Evolutionary conservation across 2,797 vertebrate genomes (phyloP).

Genomic region (Argyrosomus regius): DNA sequence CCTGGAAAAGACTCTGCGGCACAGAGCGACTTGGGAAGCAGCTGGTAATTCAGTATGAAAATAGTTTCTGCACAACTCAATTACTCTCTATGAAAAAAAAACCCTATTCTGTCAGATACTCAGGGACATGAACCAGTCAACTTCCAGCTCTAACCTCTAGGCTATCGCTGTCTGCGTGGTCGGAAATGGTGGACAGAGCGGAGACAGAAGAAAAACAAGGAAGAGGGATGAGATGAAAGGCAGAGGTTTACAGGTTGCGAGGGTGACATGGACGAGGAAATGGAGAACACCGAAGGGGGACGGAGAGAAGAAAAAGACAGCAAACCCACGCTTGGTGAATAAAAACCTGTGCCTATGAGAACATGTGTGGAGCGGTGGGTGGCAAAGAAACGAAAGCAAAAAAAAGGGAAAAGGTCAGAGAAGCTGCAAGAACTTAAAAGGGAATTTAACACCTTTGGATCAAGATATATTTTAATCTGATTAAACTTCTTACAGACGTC

Average conservation of each 20-base stretch:
- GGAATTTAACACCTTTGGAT: conserved; percentile 48
- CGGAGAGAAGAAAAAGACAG: neutral
- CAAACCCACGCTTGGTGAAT: neutral
- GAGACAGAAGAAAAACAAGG: conserved; percentile 29
- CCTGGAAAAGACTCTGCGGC: neutral
- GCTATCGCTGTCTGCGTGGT: conserved; percentile 5
- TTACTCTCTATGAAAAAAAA: neutral
- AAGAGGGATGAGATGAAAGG: conserved; percentile 32
- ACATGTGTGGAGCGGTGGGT: neutral
- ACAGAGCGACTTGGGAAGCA: neutral
- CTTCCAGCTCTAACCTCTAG: conserved; percentile 32
- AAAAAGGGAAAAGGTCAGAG: neutral
- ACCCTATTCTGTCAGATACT: conserved; percentile 15
- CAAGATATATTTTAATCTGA: conserved; percentile 53
- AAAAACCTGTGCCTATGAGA: neutral
- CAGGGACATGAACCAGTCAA: conserved; percentile 14
- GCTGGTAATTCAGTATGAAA: neutral
- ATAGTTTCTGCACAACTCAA: neutral
- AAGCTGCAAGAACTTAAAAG: conserved; percentile 28
- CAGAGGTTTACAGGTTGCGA: neutral
- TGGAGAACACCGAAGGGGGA: neutral
- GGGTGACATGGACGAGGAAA: neutral
- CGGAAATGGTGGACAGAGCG: conserved; percentile 30
- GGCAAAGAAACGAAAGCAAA: neutral
- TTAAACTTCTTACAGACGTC: conserved; percentile 42